phyloP scores from a whole-genome alignment of 2,113 vertebrate genomes.

The Myotis davidii region DNA sequence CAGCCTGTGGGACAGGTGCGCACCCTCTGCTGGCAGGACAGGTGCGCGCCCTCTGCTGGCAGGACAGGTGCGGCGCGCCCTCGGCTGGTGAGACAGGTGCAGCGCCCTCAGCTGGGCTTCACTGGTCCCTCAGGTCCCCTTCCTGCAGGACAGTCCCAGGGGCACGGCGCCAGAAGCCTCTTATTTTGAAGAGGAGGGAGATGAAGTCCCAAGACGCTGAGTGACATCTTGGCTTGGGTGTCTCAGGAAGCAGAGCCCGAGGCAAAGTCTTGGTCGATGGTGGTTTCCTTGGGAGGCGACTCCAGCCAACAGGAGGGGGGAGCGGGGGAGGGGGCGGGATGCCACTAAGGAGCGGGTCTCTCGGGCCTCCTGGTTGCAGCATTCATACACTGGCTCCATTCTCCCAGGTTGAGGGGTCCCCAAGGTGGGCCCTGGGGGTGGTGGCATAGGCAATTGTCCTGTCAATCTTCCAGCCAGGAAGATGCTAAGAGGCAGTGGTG shows the following conservation, averaged over 20 bases:
- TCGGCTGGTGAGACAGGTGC: too few species aligned
- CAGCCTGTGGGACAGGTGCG: fast-evolving
- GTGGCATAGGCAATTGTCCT: not conserved
- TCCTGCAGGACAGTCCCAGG: not conserved
- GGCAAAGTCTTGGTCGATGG: not conserved
- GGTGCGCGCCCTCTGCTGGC: not conserved
- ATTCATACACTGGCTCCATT: not conserved
- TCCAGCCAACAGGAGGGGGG: not conserved
- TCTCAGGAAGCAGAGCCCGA: not conserved
- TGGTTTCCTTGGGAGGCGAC: not conserved
- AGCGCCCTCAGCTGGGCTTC: not conserved
- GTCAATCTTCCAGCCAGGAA: not conserved
- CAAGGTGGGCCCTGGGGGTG: not conserved
- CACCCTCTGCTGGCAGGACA: not conserved
- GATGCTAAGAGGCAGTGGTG: not conserved
- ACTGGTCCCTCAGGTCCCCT: fast-evolving
- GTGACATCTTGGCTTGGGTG: not conserved
- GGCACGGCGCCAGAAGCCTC: not conserved
- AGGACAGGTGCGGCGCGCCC: too few species aligned
- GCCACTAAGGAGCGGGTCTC: not conserved
- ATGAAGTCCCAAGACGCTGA: not conserved
- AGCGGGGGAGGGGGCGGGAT: not conserved
- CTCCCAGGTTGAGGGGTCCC: too few species aligned
- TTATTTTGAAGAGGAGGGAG: not conserved
- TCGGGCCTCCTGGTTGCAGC: not conserved